Base-by-base conservation (phyloP, 2,113 vertebrate species). In the Alligator mississippiensis region DNA sequence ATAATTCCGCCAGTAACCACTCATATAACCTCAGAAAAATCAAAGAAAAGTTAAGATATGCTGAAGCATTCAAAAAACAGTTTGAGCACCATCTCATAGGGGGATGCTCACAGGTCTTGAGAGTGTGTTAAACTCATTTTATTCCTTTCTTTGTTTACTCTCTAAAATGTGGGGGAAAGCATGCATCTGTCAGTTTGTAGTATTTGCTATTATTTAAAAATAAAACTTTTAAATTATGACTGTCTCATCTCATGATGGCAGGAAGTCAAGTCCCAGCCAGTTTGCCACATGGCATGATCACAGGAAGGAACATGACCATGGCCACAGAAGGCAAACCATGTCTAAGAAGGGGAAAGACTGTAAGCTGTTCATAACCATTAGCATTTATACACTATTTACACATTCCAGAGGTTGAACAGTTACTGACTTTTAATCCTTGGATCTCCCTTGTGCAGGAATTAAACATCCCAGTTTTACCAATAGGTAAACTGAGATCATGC, bases 11-110 rank as follows among this genome's bases (percentile, higher is more conserved):
- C 97, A 98, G 96, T 95, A 98, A 97, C 98, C 98, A 97, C 97
- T 82, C 97, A 90, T 96, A 82, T 97, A 98, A 98, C 98, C 98
- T 98, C 98, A 98, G 93, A 97, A 97, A 95, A 98, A 97, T 98
- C 97, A 98, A 98, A 98, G 97, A 88, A 96, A 97, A 95, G 94
- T 94, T 93, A 97, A 97, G 97, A 97, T 98, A 97, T 93, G 96
- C 97, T 97, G 94, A 96, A 97, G 84, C 30, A 84, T 83, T 96
- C 92, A 95, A 88, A 96, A 97, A 84, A 79, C 78, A 4, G 47
- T 87, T 85, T 78, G 90, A 97, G 92, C 90, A 89, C 60, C 58
- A 86, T 83, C 96, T 92, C 85, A 94, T 77, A 1, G 1, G 84
- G 87, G 94, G 86, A 94, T 85, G 78, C 61, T 96, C 68, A 63